A percentile compares a stretch with the other conserved stretches of the same genome.
Conservation (phyloP, 2,888 invertebrate species). For the Cheilosia soror region DNA sequence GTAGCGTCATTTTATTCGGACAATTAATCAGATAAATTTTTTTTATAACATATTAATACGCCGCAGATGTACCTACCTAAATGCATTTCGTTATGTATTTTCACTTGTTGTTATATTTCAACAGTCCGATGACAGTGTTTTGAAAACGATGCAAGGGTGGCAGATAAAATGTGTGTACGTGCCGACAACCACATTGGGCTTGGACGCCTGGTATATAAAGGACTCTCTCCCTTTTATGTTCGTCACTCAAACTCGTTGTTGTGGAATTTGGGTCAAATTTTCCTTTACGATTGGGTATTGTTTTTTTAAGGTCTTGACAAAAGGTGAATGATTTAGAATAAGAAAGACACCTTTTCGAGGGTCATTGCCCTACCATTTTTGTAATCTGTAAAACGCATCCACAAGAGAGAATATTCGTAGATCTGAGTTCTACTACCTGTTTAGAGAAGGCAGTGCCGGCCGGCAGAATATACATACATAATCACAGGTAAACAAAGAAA, state of each 20-base stretch:
- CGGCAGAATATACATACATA: too few species aligned
- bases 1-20: slow-evolving; percentile 14
- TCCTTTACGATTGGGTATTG: slow-evolving; percentile 4
- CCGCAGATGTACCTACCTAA: background rate
- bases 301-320: background rate
- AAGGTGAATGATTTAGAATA: background rate
- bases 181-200: slow-evolving; percentile 8
- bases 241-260: background rate
- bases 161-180: slow-evolving; percentile 28
- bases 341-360: background rate
- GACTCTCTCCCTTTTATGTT: slow-evolving; percentile 17
- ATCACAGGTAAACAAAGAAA: too few species aligned
- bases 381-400: too few species aligned
- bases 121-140: slow-evolving; percentile 18
- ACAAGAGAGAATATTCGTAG: too few species aligned
- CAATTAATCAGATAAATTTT: slow-evolving; percentile 12
- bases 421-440: too few species aligned
- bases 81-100: background rate
- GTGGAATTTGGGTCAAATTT: slow-evolving; percentile 22
- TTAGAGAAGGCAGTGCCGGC: too few species aligned
- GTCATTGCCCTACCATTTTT: slow-evolving; percentile 3
- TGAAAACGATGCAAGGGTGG: background rate
- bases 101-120: background rate
- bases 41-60: background rate
- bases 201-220: background rate